Conservation (phyloP, 2,797 vertebrate genomes). For the Paratrypauchen microcephalus region DNA sequence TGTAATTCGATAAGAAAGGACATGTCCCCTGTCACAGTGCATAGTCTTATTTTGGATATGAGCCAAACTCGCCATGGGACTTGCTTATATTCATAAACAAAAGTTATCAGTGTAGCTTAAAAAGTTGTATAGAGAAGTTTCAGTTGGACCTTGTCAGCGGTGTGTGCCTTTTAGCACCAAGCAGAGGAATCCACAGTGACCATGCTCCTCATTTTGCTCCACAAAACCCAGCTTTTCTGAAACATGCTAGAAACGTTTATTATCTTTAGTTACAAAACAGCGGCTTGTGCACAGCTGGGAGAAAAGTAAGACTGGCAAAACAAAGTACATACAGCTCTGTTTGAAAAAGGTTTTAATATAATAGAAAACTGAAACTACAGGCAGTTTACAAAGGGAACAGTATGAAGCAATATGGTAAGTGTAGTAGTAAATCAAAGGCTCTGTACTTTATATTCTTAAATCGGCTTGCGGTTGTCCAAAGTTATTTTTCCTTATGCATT, state of each 20-base stretch:
- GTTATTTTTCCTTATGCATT: no score
- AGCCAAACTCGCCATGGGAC: neutral
- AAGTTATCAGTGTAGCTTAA: neutral
- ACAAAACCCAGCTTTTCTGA: neutral
- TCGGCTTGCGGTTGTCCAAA: neutral
- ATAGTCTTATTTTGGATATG: neutral
- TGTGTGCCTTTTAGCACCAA: conserved; percentile 20
- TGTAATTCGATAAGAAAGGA: neutral
- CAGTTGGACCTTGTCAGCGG: neutral
- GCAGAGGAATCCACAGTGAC: conserved; percentile 12
- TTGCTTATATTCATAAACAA: neutral
- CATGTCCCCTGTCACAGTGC: neutral
- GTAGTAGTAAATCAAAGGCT: no score
- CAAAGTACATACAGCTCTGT: neutral
- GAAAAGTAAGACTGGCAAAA: neutral
- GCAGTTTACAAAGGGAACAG: no score
- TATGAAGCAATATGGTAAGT: no score
- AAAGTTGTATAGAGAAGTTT: neutral
- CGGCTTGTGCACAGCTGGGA: no score
- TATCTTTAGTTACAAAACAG: neutral
- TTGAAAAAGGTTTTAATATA: neutral
- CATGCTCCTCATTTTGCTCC: neutral
- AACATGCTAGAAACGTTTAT: conserved; percentile 1
- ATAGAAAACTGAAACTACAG: neutral
- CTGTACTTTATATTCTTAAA: no score